Base-by-base conservation (phyloP, 2,888 invertebrate species). In the Drosophila ezoana region DNA sequence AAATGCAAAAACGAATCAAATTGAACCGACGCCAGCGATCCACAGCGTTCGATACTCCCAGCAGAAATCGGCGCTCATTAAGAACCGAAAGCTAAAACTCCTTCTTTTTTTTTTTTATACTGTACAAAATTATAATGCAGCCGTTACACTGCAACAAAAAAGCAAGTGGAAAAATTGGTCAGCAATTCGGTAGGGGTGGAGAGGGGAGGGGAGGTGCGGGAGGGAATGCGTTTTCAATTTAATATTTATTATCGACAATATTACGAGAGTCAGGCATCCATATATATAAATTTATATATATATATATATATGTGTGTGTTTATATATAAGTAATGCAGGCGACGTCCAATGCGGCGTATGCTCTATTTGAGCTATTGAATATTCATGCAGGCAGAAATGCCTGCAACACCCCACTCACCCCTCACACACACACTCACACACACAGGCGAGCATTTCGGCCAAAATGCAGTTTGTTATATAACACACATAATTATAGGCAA, bases 401-500 rank as follows among this genome's bases (percentile, higher is more conserved):
- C 54, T 45, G 53, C 38, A 14, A 14, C 57, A 16, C n/a, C 44
- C 44, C 47, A 41, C 8, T 11, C 35, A 8, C 47, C 11, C 33
- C 47, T 41, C 37, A 20, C 20, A 20, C 23, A 23, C 37, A 1
- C 20, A 14, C 44, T 20, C n/a, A 9, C 0, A 9, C 20, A 32
- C 41, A 8, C 11, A 51, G 23, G 43, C 54, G 67, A 73, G 77
- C 71, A 79, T 84, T 87, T 72, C 70, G 75, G 69, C 78, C 78
- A 76, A 83, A 80, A 82, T 85, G 71, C 89, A 89, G 86, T 86
- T 86, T 86, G 89, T 86, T 86, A 89, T 86, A 86, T 89, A 89
- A 89, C 89, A 89, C 89, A 87, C 86, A 89, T 89, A 86, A 86
- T 86, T 86, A 89, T 89, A 86, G 85, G 80, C 89, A 87, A 89